Conservation (phyloP, 2,113 vertebrate genomes). For the Triplophysa siluroides region DNA sequence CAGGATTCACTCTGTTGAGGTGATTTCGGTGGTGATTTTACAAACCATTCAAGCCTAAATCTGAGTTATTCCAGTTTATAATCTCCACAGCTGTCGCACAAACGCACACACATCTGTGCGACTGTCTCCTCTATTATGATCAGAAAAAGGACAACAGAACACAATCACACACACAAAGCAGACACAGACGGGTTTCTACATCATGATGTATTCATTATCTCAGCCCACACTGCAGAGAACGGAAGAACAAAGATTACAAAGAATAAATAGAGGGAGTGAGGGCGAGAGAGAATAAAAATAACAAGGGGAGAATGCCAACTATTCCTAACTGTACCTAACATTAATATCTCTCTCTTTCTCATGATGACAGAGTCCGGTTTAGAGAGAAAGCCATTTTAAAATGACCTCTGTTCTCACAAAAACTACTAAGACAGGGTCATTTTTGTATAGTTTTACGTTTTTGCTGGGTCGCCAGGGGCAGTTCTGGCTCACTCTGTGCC, state of each 20-base stretch:
- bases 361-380: neutral
- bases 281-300: neutral
- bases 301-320: constrained; percentile 20
- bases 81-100: constrained; percentile 33
- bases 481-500: neutral
- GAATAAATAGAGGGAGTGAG: neutral
- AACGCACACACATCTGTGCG: constrained; percentile 23
- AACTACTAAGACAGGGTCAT: neutral
- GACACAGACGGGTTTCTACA: constrained; percentile 18
- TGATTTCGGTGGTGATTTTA: constrained; percentile 21
- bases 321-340: neutral
- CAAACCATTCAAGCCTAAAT: neutral
- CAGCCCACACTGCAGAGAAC: constrained; percentile 26
- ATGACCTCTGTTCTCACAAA: neutral
- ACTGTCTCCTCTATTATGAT: constrained; percentile 41
- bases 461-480: neutral
- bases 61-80: neutral
- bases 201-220: constrained; percentile 39
- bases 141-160: constrained; percentile 23
- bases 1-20: constrained; percentile 26
- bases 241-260: constrained; percentile 17
- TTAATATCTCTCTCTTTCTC: neutral
- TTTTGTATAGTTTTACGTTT: neutral
- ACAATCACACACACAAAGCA: constrained; percentile 23
- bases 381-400: neutral